Percentiles rank a stretch among this genome's conserved stretches.
These are phyloP conservation scores for Lacanobia wlatinum DNA, from an alignment of 2,888 invertebrate species.

Conservation along the genomic window DNA sequence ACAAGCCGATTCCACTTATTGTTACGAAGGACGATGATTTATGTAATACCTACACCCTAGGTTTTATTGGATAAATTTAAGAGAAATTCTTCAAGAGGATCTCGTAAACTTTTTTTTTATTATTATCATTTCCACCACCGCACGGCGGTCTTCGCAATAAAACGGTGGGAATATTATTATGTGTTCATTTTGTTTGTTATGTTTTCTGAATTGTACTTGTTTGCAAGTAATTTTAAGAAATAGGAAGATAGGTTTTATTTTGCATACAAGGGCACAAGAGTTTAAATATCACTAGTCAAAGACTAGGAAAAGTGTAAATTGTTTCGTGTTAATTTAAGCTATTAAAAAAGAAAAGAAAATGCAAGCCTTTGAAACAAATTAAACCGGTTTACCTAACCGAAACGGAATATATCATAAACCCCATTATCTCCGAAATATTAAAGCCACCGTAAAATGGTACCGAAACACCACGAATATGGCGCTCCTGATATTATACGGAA, in stretches of 20 bases:
- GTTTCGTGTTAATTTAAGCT: too few relatives aligned
- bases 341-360: not conserved
- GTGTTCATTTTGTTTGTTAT: constrained; percentile 47
- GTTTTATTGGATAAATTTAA: constrained; percentile 83
- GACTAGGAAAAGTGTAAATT: too few relatives aligned
- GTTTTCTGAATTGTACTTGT: not conserved
- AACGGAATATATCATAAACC: constrained; percentile 47
- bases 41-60: constrained; percentile 84
- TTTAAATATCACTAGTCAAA: not conserved
- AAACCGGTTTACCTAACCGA: constrained; percentile 30
- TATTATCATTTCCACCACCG: constrained; percentile 77
- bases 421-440: constrained; percentile 57
- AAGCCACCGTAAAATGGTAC: constrained; percentile 60
- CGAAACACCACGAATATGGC: constrained; percentile 63
- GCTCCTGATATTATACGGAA: constrained; percentile 65
- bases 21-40: constrained; percentile 85
- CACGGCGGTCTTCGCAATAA: constrained; percentile 68
- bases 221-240: constrained; percentile 2
- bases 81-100: constrained; percentile 73
- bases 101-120: constrained; percentile 79
- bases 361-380: not conserved
- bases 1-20: constrained; percentile 82
- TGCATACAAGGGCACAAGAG: not conserved
- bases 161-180: constrained; percentile 41
- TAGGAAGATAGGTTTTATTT: not conserved